These are phyloP conservation scores for Eupelmus urozonus DNA, from an alignment of 2,888 invertebrate genomes.

Conservation along the genomic window DNA sequence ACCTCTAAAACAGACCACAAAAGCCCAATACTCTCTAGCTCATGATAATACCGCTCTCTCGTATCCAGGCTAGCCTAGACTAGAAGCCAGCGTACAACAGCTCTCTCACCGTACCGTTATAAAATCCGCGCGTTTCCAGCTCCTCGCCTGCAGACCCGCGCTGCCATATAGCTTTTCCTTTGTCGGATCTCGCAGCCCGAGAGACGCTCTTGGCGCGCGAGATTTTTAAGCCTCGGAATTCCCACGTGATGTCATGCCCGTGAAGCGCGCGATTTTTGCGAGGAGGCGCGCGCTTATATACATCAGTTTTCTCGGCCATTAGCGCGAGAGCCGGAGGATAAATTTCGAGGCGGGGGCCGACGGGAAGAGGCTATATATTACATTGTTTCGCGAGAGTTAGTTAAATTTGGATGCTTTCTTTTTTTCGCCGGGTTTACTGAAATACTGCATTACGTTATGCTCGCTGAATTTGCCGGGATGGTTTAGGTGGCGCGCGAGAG, in stretches of 20 bases:
- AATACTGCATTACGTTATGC: no score
- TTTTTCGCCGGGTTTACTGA: no score
- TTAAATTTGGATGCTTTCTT: no score
- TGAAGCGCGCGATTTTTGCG: no score
- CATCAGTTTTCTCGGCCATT: not conserved
- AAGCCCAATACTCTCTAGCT: not conserved
- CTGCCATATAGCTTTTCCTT: conserved; percentile 1
- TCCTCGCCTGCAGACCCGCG: not conserved
- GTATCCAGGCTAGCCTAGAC: not conserved
- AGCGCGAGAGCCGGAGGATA: not conserved
- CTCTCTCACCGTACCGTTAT: no score
- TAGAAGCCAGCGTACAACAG: no score
- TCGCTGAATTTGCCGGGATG: no score
- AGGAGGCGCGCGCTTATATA: no score
- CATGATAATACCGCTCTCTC: no score
- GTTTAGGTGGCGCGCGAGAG: no score
- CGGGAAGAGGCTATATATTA: no score
- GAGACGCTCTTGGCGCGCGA: not conserved
- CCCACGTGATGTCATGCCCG: conserved; percentile 59
- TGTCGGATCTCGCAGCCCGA: conserved; percentile 2
- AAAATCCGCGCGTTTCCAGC: not conserved
- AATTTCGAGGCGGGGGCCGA: not conserved
- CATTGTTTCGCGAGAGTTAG: no score
- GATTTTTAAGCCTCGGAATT: conserved; percentile 56
- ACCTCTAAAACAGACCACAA: not conserved